Evolutionary conservation across 2,888 invertebrate species (phyloP), one percentile per base, ranked within the genome.

Genomic region (Mythimna vitellina): DNA sequence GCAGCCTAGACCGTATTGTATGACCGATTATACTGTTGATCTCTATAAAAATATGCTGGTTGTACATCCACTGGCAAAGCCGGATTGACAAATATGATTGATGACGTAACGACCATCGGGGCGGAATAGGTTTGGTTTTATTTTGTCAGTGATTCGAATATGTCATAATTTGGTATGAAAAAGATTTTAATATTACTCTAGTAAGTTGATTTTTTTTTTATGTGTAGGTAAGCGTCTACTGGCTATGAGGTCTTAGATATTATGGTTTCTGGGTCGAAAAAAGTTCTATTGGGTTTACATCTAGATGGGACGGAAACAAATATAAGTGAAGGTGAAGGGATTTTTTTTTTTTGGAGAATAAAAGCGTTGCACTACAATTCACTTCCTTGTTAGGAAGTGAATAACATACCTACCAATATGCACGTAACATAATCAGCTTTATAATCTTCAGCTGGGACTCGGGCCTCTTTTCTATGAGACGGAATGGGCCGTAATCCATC

Each of bases 81-180:
- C 14, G n/a, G 51, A 46, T 53, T 73, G 73, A 76, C 68, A 76
- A 65, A 73, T 76, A 14, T 76, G 76, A 67, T 67, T 67, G 76
- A 67, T 76, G 60, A 38, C 35, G 22, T 60, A 53, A 22, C 35
- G 73, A 53, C 29, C 38, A 49, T 49, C 22, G 29, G 35, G 35
- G 46, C 12, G 17, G 53, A 53, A 60, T 29, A 22, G 51, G 38
- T 66, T 75, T 12, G 51, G 35, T 51, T 67, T 77, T 53, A 76
- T 58, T 73, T 72, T 38, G 35, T 72, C 25, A 61, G 35, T 49
- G 29, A 61, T 61, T 58, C 57, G 3, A 25, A 42, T 64, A 7
- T 58, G 42, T 25, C n/a, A 12, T 57, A 22, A 22, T n/a, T 42
- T 42, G 35, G 29, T 7, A 22, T 22, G n/a, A 35, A 42, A 57